Conservation (phyloP, 1,140 invertebrate genomes). For the Hyposmocoma kahamanoa region DNA sequence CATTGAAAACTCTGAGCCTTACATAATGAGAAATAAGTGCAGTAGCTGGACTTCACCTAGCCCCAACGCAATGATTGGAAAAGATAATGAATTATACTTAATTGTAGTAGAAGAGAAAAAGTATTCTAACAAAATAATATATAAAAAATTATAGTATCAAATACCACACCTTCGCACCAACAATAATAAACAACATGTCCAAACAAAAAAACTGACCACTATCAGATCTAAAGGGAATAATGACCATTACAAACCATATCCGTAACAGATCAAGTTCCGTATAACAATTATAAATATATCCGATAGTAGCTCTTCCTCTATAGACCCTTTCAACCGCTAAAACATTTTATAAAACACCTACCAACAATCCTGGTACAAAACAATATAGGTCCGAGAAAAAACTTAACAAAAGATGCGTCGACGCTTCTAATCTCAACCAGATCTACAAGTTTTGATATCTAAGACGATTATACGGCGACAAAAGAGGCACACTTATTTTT, state of each 20-base stretch:
- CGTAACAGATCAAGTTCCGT: constrained; percentile 32
- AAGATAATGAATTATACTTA: too few relatives aligned
- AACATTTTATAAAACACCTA: constrained; percentile 46
- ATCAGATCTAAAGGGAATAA: not conserved
- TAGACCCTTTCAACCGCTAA: constrained; percentile 51
- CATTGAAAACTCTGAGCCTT: too few relatives aligned
- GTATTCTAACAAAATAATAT: not conserved
- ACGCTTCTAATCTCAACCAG: constrained; percentile 36
- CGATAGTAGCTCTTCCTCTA: constrained; percentile 32
- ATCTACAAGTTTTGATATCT: constrained; percentile 50
- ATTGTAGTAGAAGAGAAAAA: not conserved
- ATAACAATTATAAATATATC: constrained; percentile 35
- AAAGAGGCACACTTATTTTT: constrained; percentile 49
- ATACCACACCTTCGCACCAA: not conserved
- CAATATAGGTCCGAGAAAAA: constrained; percentile 33
- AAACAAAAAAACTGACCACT: not conserved
- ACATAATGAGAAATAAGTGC: too few relatives aligned
- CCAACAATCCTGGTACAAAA: constrained; percentile 25
- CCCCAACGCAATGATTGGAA: not conserved
- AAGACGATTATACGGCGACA: constrained; percentile 57
- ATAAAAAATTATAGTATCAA: not conserved
- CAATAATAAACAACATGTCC: not conserved
- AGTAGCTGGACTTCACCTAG: constrained; percentile 1
- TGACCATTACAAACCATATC: constrained; percentile 26
- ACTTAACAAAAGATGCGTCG: constrained; percentile 39